Percentiles rank a stretch among this genome's conserved stretches.
phyloP scores from a whole-genome alignment of 2,113 vertebrate species.

The Vidua chalybeata region DNA sequence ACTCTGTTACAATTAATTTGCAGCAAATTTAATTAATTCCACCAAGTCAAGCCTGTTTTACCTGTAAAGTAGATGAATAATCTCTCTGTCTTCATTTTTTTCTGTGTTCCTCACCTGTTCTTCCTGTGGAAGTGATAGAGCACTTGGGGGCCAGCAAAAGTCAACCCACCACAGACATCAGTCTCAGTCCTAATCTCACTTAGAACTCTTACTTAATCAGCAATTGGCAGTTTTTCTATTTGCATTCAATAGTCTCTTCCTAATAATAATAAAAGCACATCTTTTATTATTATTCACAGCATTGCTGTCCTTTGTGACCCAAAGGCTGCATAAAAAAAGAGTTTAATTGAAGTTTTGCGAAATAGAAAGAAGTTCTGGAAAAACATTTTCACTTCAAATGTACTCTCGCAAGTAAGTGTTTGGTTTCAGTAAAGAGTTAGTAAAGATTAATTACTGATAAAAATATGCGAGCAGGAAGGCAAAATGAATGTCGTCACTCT shows the following conservation, averaged over 20 bases:
- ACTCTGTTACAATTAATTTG: neutral
- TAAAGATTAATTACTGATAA: slow-evolving; percentile 67
- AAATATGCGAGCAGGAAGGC: slow-evolving; percentile 50
- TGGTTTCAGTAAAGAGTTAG: slow-evolving; percentile 63
- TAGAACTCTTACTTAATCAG: neutral
- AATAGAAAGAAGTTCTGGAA: neutral
- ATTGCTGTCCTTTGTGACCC: neutral
- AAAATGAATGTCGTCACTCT: slow-evolving; percentile 28
- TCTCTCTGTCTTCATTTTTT: neutral
- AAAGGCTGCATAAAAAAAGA: neutral
- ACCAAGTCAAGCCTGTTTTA: neutral
- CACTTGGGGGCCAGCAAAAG: neutral
- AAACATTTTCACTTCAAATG: slow-evolving; percentile 47
- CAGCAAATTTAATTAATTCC: neutral
- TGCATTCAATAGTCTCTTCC: neutral
- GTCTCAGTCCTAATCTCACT: neutral
- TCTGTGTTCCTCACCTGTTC: neutral
- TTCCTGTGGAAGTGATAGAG: neutral
- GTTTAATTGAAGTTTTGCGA: slow-evolving; percentile 21
- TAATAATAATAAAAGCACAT: neutral
- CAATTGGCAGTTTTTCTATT: neutral
- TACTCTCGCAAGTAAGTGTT: slow-evolving; percentile 48
- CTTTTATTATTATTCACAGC: neutral
- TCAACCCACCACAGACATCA: neutral
- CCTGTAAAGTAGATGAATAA: neutral